phyloP scores from a whole-genome alignment of 2,113 vertebrate species.

The Rhinopithecus roxellana region DNA sequence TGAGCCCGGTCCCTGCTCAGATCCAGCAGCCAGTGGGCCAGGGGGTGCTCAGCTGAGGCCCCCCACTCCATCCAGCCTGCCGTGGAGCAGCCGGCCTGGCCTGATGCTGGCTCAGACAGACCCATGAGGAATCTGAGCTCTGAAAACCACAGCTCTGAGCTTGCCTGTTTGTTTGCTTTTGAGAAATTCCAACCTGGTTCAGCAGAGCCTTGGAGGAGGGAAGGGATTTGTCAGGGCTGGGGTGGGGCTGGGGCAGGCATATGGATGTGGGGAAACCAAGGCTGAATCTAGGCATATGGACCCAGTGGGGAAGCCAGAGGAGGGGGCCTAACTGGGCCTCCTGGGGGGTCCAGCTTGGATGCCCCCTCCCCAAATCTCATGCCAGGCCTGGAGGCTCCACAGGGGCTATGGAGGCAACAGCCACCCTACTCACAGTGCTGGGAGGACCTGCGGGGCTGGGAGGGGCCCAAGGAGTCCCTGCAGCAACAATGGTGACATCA shows the following conservation, averaged over 20 bases:
- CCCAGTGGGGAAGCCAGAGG: background rate
- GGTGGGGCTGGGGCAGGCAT: background rate
- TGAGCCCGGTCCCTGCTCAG: background rate
- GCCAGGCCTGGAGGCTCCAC: background rate
- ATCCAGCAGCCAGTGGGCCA: background rate
- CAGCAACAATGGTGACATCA: background rate
- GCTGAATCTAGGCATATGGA: background rate
- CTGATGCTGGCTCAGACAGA: conserved; percentile 39
- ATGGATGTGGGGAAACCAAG: conserved; percentile 1
- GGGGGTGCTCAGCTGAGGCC: background rate
- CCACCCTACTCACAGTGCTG: too few species aligned
- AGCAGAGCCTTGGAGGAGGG: conserved; percentile 50
- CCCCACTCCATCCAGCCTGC: background rate
- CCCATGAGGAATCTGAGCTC: conserved; percentile 64
- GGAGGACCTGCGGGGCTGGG: background rate
- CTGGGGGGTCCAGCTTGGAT: background rate
- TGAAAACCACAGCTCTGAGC: conserved; percentile 66
- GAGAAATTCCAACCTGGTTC: conserved; percentile 73
- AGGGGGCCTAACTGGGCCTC: background rate
- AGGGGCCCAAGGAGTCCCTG: background rate
- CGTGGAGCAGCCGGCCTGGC: background rate
- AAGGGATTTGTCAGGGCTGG: conserved; percentile 62
- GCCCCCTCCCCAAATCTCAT: background rate
- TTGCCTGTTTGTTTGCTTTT: conserved; percentile 76
- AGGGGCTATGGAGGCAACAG: background rate